phyloP scores from a whole-genome alignment of 2,797 vertebrate genomes.

The Macroramphosus scolopax region DNA sequence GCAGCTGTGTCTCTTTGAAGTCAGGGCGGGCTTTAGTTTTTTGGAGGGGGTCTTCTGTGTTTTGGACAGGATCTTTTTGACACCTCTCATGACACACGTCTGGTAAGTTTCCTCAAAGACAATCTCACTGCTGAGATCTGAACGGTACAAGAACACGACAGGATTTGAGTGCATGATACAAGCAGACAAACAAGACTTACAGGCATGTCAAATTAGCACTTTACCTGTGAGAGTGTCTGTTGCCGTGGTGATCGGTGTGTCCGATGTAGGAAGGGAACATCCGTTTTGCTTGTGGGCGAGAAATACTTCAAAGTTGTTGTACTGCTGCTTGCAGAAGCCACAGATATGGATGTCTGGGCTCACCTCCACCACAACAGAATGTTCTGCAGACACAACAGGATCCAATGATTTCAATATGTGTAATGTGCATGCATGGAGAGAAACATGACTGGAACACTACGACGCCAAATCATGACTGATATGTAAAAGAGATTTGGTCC shows the following conservation, averaged over 20 bases:
- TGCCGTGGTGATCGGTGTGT: constrained; percentile 64
- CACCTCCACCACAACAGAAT: constrained; percentile 85
- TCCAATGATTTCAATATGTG: background rate
- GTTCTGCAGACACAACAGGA: constrained; percentile 68
- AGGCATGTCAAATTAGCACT: background rate
- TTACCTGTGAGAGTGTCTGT: constrained; percentile 84
- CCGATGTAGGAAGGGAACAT: constrained; percentile 80
- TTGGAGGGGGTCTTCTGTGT: constrained; percentile 83
- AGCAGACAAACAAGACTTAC: background rate
- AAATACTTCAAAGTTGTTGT: constrained; percentile 91
- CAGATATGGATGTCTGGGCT: constrained; percentile 97
- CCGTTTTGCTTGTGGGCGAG: constrained; percentile 92
- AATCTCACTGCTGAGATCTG: constrained; percentile 86
- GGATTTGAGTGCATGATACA: background rate
- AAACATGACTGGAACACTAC: background rate
- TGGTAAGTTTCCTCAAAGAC: constrained; percentile 92
- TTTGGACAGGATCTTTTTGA: constrained; percentile 81
- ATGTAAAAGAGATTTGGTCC: accelerated
- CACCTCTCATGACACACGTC: constrained; percentile 83
- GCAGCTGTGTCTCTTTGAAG: constrained; percentile 89
- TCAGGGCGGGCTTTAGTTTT: constrained; percentile 77
- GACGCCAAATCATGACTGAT: background rate
- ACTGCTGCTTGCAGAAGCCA: constrained; percentile 96
- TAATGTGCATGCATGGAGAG: background rate
- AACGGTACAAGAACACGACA: background rate